phyloP scores from a whole-genome alignment of 2,888 invertebrate species.

The Drosophila planitibia region DNA sequence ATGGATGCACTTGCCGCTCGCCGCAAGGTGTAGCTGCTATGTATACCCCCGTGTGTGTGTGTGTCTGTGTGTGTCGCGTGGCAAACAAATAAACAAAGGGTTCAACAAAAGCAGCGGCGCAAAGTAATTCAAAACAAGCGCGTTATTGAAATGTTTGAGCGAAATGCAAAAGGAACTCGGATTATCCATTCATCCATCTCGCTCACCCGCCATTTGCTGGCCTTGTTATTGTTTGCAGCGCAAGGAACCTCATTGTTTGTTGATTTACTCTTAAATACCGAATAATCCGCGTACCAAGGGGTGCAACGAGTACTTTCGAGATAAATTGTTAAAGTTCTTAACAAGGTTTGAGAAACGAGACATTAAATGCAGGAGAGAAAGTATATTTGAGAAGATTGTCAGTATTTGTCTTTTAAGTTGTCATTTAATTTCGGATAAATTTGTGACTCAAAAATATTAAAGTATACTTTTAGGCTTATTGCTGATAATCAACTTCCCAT shows the following conservation, averaged over 20 bases:
- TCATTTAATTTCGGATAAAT: not conserved
- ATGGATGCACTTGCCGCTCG: slow-evolving; percentile 68
- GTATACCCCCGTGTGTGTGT: slow-evolving; percentile 15
- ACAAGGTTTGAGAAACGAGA: not conserved
- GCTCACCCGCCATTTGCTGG: slow-evolving; percentile 11
- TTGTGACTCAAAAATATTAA: not conserved
- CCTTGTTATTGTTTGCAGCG: slow-evolving; percentile 45
- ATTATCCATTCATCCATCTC: slow-evolving; percentile 30
- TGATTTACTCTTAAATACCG: slow-evolving; percentile 55
- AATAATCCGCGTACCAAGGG: slow-evolving; percentile 41
- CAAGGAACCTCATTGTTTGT: slow-evolving; percentile 49
- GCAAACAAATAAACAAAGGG: slow-evolving; percentile 76
- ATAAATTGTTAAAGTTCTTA: not conserved
- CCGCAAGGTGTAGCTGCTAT: slow-evolving; percentile 70
- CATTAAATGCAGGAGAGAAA: not conserved
- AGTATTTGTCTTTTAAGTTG: not conserved
- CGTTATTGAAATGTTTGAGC: slow-evolving; percentile 61
- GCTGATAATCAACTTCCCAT: not conserved
- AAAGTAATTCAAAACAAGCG: slow-evolving; percentile 79
- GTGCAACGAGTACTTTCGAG: slow-evolving; percentile 4
- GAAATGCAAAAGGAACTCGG: slow-evolving; percentile 35
- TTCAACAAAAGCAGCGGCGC: slow-evolving; percentile 74
- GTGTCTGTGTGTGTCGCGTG: slow-evolving; percentile 39
- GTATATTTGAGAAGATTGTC: not conserved
- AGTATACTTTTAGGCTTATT: slow-evolving; percentile 17